Evolutionary conservation across 1,140 invertebrate species (phyloP), one percentile per base, ranked within the genome.

Genomic region (Dendroctonus valens): DNA sequence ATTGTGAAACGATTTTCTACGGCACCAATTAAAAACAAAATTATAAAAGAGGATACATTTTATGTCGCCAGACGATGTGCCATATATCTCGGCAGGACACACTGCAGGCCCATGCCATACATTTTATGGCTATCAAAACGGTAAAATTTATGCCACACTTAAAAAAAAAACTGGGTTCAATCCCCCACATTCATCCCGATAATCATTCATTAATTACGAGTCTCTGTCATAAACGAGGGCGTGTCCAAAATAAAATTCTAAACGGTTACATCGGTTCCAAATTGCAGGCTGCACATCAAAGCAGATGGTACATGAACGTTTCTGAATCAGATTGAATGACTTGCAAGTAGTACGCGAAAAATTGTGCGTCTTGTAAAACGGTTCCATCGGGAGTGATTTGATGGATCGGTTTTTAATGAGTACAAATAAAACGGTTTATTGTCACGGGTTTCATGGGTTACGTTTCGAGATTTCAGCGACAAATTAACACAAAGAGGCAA

Each of bases 1-100:
- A 12, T 48, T 48, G 44, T 54, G 52, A 54, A 54, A 54, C 52
- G 52, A 54, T 54, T 59, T 59, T 59, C 38, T 59, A 59, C 41
- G 55, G 55, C 7, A 7, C 41, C 55, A 59, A 59, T 59, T 59
- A 59, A 59, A 46, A 59, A 46, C 14, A 48, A 59, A 46, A 59
- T 40, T 48, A 46, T 59, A 46, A 46, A 59, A 48, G 41, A n/a
- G 37, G 8, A 54, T 54, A 54, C 38, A 54, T 54, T 54, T 37
- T 54, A 39, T 54, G 37, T 54, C 52, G 37, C 52, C 37, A 39
- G 52, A 54, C 52, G 7, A 9, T 37, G 52, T 6, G 26, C 37
- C 7, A 54, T 54, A 54, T 54, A 54, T 54, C 52, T 54, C 40
- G 26, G 26, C 26, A 26, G 26, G 26, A 26, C 26, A 26, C 26